Conservation (phyloP, 2,888 invertebrate genomes). For the Coleophora flavipennella region DNA sequence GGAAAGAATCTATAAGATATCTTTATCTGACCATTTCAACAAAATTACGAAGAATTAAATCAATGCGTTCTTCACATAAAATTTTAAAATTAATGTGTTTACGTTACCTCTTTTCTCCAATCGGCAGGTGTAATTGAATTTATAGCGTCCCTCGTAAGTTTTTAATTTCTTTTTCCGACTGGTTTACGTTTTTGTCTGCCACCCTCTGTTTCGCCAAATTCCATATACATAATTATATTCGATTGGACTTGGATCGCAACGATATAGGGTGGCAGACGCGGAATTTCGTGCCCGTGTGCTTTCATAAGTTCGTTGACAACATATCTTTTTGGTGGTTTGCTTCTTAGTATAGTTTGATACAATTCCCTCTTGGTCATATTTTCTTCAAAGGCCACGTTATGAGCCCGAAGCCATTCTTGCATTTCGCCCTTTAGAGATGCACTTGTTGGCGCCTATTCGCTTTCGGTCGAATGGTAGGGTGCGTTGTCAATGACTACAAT, state of each 20-base stretch:
- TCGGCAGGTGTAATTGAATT: too few species aligned
- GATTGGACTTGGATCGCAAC: slow-evolving; percentile 4
- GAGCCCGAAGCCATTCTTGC: slow-evolving; percentile 14
- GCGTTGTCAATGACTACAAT: slow-evolving; percentile 17
- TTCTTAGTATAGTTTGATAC: slow-evolving; percentile 8
- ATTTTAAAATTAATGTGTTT: too few species aligned
- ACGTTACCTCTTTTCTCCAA: too few species aligned
- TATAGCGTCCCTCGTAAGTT: slow-evolving; percentile 1
- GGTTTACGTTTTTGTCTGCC: slow-evolving; percentile 6
- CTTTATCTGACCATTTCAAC: too few species aligned
- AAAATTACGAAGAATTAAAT: too few species aligned
- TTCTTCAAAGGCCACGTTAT: slow-evolving; percentile 12
- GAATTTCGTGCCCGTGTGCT: slow-evolving; percentile 15
- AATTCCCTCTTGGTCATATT: slow-evolving; percentile 14
- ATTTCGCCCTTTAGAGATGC: slow-evolving; percentile 9
- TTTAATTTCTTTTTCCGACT: slow-evolving; percentile 3
- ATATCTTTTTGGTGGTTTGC: slow-evolving; percentile 14
- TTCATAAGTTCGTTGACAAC: slow-evolving; percentile 11
- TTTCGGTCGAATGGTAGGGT: slow-evolving; percentile 14
- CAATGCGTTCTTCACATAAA: too few species aligned
- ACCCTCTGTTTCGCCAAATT: slow-evolving; percentile 3
- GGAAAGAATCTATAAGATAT: too few species aligned
- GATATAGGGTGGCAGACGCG: slow-evolving; percentile 13
- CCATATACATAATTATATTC: slow-evolving; percentile 6
- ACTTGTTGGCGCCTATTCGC: slow-evolving; percentile 6